Percentiles rank a stretch among this genome's conserved stretches.
Evolutionary conservation across 64 coral and sea anemone species (phyloP).

Genomic region (Dendrophyllia cribrosa): DNA sequence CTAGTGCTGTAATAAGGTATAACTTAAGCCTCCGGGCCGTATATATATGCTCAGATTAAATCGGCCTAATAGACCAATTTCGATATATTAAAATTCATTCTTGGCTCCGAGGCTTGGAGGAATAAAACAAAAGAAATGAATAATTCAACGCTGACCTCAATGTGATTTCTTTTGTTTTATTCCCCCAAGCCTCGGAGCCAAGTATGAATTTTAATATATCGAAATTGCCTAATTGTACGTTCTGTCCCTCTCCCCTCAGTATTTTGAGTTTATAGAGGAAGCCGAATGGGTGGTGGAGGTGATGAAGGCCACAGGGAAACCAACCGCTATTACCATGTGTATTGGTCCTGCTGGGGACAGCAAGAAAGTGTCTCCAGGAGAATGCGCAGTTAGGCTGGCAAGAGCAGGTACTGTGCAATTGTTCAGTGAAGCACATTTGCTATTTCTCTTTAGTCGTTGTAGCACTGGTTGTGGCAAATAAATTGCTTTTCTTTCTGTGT

Average conservation of each 20-base stretch:
- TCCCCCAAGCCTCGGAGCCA: too few relatives aligned
- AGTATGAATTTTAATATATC: too few relatives aligned
- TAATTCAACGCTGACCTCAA: too few relatives aligned
- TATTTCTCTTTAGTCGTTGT: not conserved
- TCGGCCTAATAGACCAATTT: too few relatives aligned
- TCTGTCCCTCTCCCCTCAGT: conserved; percentile 4
- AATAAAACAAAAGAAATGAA: too few relatives aligned
- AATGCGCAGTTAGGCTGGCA: conserved; percentile 82
- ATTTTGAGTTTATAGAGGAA: conserved; percentile 38
- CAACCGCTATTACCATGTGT: conserved; percentile 65
- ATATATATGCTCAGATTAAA: too few relatives aligned
- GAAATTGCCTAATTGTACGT: too few relatives aligned
- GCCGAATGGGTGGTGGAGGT: conserved; percentile 68
- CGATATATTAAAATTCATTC: too few relatives aligned
- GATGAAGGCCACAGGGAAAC: conserved; percentile 62
- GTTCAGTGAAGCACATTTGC: not conserved
- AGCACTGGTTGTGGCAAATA: not conserved
- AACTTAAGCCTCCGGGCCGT: too few relatives aligned
- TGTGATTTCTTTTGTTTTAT: too few relatives aligned
- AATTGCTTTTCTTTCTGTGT: not conserved
- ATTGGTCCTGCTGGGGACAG: conserved; percentile 64
- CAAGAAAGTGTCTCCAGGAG: conserved; percentile 53
- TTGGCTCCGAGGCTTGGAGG: too few relatives aligned
- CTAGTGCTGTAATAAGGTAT: too few relatives aligned
- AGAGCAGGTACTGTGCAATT: conserved; percentile 62